Evolutionary conservation across 2,888 invertebrate species (phyloP).

Genomic region (Bruchidius siliquastri): DNA sequence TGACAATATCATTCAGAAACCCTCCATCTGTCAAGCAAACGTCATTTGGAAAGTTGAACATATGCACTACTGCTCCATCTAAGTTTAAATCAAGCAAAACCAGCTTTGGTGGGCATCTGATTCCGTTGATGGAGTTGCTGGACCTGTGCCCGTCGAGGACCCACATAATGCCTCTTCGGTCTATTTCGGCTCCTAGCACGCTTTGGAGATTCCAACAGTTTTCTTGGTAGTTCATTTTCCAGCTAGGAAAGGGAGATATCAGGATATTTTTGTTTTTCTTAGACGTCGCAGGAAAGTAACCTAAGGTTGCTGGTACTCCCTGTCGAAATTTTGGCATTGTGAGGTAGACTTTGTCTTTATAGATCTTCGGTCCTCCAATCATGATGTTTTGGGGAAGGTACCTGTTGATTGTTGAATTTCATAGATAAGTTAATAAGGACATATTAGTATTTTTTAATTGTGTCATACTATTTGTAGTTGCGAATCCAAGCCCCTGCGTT

Average conservation of each 20-base stretch:
- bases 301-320: conserved; percentile 67
- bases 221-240: conserved; percentile 55
- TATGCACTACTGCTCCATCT: conserved; percentile 53
- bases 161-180: conserved; percentile 67
- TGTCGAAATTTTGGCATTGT: conserved; percentile 62
- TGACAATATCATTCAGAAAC: conserved; percentile 65
- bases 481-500: too few species aligned
- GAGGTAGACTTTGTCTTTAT: conserved; percentile 62
- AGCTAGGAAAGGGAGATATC: conserved; percentile 64
- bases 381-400: conserved; percentile 65
- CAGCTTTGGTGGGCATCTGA: conserved; percentile 61
- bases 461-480: too few species aligned
- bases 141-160: conserved; percentile 63
- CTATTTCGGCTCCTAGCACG: conserved; percentile 70
- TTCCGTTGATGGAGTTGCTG: conserved; percentile 49
- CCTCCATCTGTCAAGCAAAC: conserved; percentile 55
- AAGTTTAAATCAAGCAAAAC: conserved; percentile 62
- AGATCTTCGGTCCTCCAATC: conserved; percentile 64
- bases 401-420: background rate
- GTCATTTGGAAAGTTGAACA: conserved; percentile 56
- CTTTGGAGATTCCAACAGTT: conserved; percentile 65
- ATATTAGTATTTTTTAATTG: too few species aligned
- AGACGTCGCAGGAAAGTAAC: conserved; percentile 30
- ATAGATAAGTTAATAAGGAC: too few species aligned
- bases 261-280: conserved; percentile 52